Percentiles rank a stretch among this genome's conserved stretches.
These are phyloP conservation scores for Girardinus metallicus DNA, from an alignment of 2,797 vertebrate genomes.

Conservation along the genomic window DNA sequence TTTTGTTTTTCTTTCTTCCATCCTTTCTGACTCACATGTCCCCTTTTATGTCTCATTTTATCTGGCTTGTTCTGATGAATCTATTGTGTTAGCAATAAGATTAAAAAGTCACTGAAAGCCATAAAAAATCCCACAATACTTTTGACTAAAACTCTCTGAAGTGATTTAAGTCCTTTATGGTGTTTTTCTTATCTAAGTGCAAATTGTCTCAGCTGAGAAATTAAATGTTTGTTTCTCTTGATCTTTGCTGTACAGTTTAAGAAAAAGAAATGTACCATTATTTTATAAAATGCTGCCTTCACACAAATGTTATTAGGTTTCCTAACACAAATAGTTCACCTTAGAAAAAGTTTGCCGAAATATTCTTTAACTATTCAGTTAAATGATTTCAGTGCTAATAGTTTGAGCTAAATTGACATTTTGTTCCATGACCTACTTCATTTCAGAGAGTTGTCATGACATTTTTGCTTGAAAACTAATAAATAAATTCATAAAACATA, in stretches of 20 bases:
- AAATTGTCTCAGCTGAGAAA: background rate
- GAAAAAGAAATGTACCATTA: background rate
- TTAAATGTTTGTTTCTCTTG: background rate
- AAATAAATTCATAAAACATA: background rate
- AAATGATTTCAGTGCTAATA: background rate
- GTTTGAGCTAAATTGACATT: background rate
- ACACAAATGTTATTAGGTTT: background rate
- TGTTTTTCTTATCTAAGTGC: background rate
- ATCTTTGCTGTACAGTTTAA: background rate
- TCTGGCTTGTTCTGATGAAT: background rate
- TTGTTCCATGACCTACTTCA: background rate
- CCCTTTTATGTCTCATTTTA: background rate
- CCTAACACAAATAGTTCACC: background rate
- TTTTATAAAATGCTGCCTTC: background rate
- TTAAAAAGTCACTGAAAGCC: background rate
- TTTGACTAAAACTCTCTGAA: background rate
- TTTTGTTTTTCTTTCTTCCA: too few relatives aligned
- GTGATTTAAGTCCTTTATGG: background rate
- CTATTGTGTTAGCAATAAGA: background rate
- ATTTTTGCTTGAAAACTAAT: conserved; percentile 3
- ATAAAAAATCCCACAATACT: background rate
- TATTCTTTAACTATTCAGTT: background rate
- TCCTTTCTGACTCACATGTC: background rate
- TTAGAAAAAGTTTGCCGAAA: background rate
- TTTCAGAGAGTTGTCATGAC: background rate